These are phyloP conservation scores for Lordiphosa stackelbergi DNA, from an alignment of 1,140 invertebrate species.

Conservation along the genomic window DNA sequence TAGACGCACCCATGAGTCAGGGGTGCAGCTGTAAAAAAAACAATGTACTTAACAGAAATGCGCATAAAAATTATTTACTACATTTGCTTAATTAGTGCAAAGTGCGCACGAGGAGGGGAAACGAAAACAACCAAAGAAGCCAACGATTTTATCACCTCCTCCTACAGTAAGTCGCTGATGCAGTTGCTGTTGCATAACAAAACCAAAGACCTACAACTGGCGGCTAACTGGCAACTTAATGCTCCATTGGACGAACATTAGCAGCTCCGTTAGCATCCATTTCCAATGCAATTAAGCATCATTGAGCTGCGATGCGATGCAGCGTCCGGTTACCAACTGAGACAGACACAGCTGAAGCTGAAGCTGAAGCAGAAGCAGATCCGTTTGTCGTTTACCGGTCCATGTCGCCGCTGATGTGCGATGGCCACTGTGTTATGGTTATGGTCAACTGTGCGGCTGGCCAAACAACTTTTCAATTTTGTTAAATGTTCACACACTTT, in stretches of 20 bases:
- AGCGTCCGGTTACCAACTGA: slow-evolving; percentile 55
- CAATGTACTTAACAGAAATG: slow-evolving; percentile 8
- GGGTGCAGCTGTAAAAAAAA: slow-evolving; percentile 18
- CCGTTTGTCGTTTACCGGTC: slow-evolving; percentile 53
- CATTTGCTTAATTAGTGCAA: slow-evolving; percentile 52
- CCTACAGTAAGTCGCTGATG: slow-evolving; percentile 11
- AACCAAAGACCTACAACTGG: slow-evolving; percentile 33
- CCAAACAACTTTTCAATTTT: slow-evolving; percentile 74
- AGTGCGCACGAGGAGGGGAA: slow-evolving; percentile 21
- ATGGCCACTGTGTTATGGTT: slow-evolving; percentile 57
- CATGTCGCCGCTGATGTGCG: slow-evolving; percentile 10
- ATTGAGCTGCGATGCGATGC: slow-evolving; percentile 15
- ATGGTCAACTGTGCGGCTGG: slow-evolving; percentile 59
- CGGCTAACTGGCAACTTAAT: slow-evolving; percentile 54
- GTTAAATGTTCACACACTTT: slow-evolving; percentile 62
- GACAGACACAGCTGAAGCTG: neutral
- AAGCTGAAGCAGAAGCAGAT: slow-evolving; percentile 29
- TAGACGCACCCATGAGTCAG: slow-evolving; percentile 43
- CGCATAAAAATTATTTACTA: slow-evolving; percentile 5
- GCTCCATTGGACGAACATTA: slow-evolving; percentile 51
- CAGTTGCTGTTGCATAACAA: slow-evolving; percentile 59
- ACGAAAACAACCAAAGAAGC: neutral
- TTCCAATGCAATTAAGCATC: slow-evolving; percentile 61
- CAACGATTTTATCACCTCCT: neutral
- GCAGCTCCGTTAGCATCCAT: slow-evolving; percentile 50